phyloP scores from a whole-genome alignment of 1,140 invertebrate species.

The Orius insidiosus region DNA sequence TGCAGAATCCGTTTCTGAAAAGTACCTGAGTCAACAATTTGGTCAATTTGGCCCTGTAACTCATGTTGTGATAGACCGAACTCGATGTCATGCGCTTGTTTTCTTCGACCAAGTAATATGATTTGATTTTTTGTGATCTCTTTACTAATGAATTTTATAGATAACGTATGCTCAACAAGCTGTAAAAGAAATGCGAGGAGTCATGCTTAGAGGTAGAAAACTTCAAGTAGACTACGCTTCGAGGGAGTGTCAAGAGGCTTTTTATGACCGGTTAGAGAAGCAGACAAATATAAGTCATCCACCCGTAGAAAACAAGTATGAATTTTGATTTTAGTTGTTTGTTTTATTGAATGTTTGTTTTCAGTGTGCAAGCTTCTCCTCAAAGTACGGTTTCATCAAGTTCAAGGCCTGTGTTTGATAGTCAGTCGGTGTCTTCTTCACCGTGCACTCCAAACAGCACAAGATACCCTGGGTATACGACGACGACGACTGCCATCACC shows the following conservation, averaged over 20 bases:
- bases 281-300: conserved; percentile 21
- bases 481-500: not conserved
- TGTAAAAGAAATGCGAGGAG: conserved; percentile 79
- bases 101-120: conserved; percentile 84
- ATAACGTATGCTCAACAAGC: conserved; percentile 52
- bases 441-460: too few relatives aligned
- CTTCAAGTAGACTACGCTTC: conserved; percentile 89
- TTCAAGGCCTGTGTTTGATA: too few relatives aligned
- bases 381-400: not conserved
- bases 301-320: conserved; percentile 20
- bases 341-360: not conserved
- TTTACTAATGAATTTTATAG: conserved; percentile 17
- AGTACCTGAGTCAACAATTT: conserved; percentile 64
- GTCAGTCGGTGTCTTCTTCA: too few relatives aligned
- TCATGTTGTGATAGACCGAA: conserved; percentile 58
- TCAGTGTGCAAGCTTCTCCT: conserved; percentile 15
- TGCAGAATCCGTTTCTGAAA: conserved; percentile 66
- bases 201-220: conserved; percentile 59
- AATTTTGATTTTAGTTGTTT: conserved; percentile 8
- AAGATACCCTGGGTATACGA: too few relatives aligned
- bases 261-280: conserved; percentile 77
- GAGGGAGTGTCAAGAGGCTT: conserved; percentile 51
- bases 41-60: conserved; percentile 56
- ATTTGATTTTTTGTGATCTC: conserved; percentile 24
- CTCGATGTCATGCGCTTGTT: conserved; percentile 67